Evolutionary conservation across 2,888 invertebrate species (phyloP).

Genomic region (Drosophila pseudotakahashii): DNA sequence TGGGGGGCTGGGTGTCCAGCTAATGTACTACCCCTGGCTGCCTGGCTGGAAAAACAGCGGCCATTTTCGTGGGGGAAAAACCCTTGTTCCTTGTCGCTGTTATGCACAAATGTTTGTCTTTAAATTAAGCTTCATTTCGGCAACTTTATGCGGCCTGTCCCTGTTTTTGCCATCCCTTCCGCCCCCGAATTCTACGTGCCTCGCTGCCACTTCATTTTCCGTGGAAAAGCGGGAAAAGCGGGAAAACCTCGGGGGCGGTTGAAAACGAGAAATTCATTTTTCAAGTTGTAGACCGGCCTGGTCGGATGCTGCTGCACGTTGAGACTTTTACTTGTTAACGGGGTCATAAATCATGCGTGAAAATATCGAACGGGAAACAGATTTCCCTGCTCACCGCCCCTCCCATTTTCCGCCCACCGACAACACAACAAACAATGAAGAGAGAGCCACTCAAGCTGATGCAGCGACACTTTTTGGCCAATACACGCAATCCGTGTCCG

Average conservation of each 20-base stretch:
- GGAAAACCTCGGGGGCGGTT: slow-evolving; percentile 4
- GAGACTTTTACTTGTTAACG: slow-evolving; percentile 79
- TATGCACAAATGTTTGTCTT: slow-evolving; percentile 59
- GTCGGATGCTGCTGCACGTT: slow-evolving; percentile 65
- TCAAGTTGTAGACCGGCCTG: slow-evolving; percentile 56
- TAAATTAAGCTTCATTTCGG: slow-evolving; percentile 64
- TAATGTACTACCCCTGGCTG: slow-evolving; percentile 21
- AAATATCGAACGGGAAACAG: slow-evolving; percentile 80
- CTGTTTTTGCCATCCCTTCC: slow-evolving; percentile 29
- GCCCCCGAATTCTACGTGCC: slow-evolving; percentile 42
- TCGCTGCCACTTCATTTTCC: slow-evolving; percentile 43
- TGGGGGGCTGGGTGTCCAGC: not conserved
- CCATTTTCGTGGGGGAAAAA: slow-evolving; percentile 12
- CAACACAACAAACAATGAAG: slow-evolving; percentile 46
- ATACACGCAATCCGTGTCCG: slow-evolving; percentile 28
- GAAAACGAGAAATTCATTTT: slow-evolving; percentile 77
- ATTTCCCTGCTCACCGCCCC: slow-evolving; percentile 54
- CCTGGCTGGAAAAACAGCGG: slow-evolving; percentile 7
- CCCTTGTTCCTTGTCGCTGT: slow-evolving; percentile 46
- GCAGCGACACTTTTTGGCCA: slow-evolving; percentile 55
- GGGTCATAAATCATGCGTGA: slow-evolving; percentile 79
- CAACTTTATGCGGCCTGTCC: slow-evolving; percentile 58
- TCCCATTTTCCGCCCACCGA: not conserved
- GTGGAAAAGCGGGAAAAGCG: slow-evolving; percentile 6
- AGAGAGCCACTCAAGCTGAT: slow-evolving; percentile 53